Evolutionary conservation across 2,113 vertebrate genomes (phyloP).

Genomic region (Ophiodon elongatus): DNA sequence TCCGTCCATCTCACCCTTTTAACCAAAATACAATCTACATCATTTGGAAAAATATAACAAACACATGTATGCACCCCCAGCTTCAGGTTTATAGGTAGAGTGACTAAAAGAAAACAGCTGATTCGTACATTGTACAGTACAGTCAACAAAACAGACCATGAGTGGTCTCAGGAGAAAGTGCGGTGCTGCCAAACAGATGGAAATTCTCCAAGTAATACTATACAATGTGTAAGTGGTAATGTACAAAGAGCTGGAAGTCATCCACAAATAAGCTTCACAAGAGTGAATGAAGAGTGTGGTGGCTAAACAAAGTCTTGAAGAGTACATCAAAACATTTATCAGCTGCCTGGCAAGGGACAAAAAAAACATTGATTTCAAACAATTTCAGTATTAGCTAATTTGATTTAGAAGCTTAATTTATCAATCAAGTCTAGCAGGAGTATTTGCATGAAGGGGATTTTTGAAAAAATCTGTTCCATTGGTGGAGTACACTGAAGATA

Average conservation of each 20-base stretch:
- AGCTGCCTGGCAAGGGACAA: not conserved
- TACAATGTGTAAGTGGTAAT: not conserved
- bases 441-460: not conserved
- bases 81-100: not conserved
- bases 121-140: not conserved
- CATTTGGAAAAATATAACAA: not conserved
- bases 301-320: not conserved
- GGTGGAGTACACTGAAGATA: not conserved
- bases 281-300: not conserved
- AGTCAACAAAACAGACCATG: not conserved
- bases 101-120: not conserved
- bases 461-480: not conserved
- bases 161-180: not conserved
- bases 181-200: not conserved
- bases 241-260: slow-evolving; percentile 1
- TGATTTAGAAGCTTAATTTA: not conserved
- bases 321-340: not conserved
- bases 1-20: slow-evolving; percentile 23
- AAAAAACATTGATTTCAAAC: not conserved
- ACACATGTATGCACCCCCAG: not conserved
- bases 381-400: not conserved
- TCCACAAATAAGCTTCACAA: not conserved
- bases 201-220: not conserved
- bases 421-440: not conserved
- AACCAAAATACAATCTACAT: not conserved